Conservation (phyloP, 1,140 invertebrate genomes). For the Heliconius nattereri region DNA sequence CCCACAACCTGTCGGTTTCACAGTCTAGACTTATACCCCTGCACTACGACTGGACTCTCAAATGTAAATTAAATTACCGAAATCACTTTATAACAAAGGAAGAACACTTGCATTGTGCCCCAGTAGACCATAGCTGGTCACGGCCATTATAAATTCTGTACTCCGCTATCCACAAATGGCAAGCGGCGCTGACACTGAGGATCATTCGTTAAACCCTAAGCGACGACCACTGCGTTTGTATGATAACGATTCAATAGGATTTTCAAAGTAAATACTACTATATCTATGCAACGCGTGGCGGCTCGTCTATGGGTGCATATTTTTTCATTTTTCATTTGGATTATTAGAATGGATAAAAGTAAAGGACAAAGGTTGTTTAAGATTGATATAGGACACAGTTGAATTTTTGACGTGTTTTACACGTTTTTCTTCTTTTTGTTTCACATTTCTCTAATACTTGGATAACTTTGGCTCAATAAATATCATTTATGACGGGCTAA, state of each 20-base stretch:
- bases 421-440: too few species aligned
- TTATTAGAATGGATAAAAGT: not conserved
- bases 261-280: conserved; percentile 35
- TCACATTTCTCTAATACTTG: not conserved
- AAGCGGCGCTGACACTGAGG: conserved; percentile 57
- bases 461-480: not conserved
- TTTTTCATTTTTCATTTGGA: not conserved
- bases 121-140: conserved; percentile 20
- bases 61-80: conserved; percentile 37
- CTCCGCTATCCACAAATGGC: conserved; percentile 70
- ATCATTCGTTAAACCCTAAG: conserved; percentile 70
- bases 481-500: not conserved
- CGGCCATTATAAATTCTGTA: conserved; percentile 62
- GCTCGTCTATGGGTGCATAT: conserved; percentile 3
- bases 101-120: conserved; percentile 22
- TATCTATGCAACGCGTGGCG: conserved; percentile 22
- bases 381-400: not conserved
- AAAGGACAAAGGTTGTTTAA: not conserved
- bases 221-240: conserved; percentile 58
- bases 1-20: too few species aligned
- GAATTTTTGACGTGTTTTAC: not conserved
- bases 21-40: too few species aligned
- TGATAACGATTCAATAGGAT: conserved; percentile 63
- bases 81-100: conserved; percentile 32
- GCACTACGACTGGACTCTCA: not conserved